Evolutionary conservation across 2,113 vertebrate species (phyloP).

Genomic region (Lucifuga dentata): DNA sequence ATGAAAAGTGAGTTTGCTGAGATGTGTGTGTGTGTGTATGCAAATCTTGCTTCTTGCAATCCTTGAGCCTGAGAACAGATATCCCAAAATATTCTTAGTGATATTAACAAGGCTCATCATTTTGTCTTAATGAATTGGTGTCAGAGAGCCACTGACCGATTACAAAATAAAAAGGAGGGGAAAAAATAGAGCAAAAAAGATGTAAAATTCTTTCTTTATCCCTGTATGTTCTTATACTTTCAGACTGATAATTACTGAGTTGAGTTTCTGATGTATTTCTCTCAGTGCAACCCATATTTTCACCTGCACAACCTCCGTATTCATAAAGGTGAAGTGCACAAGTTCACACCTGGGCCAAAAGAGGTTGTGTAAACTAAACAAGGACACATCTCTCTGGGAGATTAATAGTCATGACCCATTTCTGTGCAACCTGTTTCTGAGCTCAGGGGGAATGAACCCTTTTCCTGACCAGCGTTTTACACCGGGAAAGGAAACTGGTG

Average conservation of each 20-base stretch:
- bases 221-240: not conserved
- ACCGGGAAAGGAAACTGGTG: slow-evolving; percentile 35
- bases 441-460: slow-evolving; percentile 42
- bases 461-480: slow-evolving; percentile 56
- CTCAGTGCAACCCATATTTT: slow-evolving; percentile 29
- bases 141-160: not conserved
- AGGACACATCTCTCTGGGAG: slow-evolving; percentile 62
- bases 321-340: slow-evolving; percentile 57
- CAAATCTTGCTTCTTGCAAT: no score
- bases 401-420: slow-evolving; percentile 71
- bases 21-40: not conserved
- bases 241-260: not conserved
- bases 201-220: not conserved
- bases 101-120: not conserved
- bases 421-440: slow-evolving; percentile 67
- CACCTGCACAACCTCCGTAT: slow-evolving; percentile 40
- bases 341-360: slow-evolving; percentile 67
- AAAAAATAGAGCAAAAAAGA: not conserved
- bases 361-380: slow-evolving; percentile 50
- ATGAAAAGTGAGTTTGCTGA: not conserved
- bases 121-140: not conserved
- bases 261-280: slow-evolving; percentile 9
- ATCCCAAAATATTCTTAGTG: not conserved
- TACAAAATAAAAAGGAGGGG: not conserved
- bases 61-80: no score